Percentiles rank a stretch among this genome's conserved stretches.
These are phyloP conservation scores for Oscarella lobularis DNA, from an alignment of 37 sponge, comb jelly and placozoan genomes.

Conservation along the genomic window DNA sequence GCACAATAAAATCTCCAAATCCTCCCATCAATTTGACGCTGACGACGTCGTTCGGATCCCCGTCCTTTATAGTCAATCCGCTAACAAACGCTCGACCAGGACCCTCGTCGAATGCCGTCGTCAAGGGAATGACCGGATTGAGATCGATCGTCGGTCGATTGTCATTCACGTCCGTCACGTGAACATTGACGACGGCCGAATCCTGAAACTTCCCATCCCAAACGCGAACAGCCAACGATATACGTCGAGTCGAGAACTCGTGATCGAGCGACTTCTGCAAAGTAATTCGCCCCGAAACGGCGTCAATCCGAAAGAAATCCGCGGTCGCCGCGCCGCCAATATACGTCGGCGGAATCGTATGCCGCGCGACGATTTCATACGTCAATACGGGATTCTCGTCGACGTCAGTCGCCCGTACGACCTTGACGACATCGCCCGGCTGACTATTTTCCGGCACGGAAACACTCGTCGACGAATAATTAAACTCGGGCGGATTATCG, in stretches of 20 bases:
- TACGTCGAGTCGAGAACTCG: neutral
- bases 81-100: neutral
- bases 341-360: neutral
- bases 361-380: neutral
- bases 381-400: neutral
- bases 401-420: neutral
- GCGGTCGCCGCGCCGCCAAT: neutral
- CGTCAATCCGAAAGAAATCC: neutral
- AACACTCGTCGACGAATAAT: neutral
- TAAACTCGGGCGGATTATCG: slow-evolving; percentile 4
- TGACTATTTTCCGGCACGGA: neutral
- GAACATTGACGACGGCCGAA: neutral
- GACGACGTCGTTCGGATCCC: neutral
- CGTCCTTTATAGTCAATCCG: neutral
- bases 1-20: neutral
- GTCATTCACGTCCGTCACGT: neutral
- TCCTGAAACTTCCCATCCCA: neutral
- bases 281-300: neutral
- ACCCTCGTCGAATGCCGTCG: too few relatives aligned
- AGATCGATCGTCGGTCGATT: neutral
- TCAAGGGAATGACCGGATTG: too few relatives aligned
- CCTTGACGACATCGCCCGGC: neutral
- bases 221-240: neutral
- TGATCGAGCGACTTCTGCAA: neutral
- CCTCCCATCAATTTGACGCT: neutral